Conservation (phyloP, 2,797 vertebrate species). For the Percopsis omiscomaycus region DNA sequence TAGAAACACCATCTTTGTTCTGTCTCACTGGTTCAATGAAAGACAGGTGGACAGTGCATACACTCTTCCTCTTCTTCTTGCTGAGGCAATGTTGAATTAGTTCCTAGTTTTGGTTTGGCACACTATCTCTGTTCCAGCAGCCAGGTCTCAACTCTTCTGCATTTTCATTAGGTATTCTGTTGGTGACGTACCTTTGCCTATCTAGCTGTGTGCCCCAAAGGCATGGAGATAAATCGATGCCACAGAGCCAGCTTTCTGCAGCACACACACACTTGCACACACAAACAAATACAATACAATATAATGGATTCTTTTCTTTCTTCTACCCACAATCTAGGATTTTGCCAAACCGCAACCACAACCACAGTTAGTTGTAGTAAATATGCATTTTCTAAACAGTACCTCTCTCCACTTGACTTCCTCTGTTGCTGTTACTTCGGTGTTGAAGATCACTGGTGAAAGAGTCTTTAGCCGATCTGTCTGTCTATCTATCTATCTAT, state of each 20-base stretch:
- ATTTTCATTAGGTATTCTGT: constrained; percentile 44
- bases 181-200: constrained; percentile 23
- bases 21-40: constrained; percentile 14
- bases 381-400: background rate
- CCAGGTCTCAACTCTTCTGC: constrained; percentile 21
- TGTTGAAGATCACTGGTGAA: too few relatives aligned
- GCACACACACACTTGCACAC: background rate
- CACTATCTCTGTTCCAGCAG: constrained; percentile 6
- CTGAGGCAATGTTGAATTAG: background rate
- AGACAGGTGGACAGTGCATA: constrained; percentile 29
- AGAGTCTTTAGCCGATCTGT: too few relatives aligned
- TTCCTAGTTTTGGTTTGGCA: background rate
- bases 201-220: constrained; percentile 26
- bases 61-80: constrained; percentile 9
- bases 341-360: background rate
- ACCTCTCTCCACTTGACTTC: background rate
- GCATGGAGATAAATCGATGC: constrained; percentile 53
- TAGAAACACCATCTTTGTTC: background rate
- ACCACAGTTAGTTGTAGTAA: background rate
- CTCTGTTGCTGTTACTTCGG: background rate
- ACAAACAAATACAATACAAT: constrained; percentile 13
- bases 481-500: too few relatives aligned
- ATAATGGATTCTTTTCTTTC: constrained; percentile 16
- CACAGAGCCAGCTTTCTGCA: constrained; percentile 54
- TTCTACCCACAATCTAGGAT: background rate